Evolutionary conservation across 2,888 invertebrate genomes (phyloP).

Genomic region (Pseudoips prasinana): DNA sequence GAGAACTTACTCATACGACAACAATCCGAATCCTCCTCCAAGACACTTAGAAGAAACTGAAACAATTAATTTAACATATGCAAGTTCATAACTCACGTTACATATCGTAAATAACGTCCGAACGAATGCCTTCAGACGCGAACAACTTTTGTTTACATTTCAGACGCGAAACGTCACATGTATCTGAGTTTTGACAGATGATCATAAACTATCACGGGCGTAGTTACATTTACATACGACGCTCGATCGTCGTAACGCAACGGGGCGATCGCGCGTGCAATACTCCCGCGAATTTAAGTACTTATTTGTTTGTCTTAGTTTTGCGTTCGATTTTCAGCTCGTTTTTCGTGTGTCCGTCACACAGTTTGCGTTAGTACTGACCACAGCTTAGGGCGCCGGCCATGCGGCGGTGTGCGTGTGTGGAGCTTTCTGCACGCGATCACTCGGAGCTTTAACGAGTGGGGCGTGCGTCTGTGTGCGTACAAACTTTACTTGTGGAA

Average conservation of each 20-base stretch:
- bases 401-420: conserved; percentile 75
- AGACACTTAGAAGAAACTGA: conserved; percentile 53
- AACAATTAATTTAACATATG: conserved; percentile 71
- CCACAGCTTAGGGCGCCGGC: conserved; percentile 81
- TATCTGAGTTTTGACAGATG: conserved; percentile 77
- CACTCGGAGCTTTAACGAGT: conserved; percentile 70
- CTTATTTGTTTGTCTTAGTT: conserved; percentile 58
- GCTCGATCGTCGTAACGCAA: conserved; percentile 33
- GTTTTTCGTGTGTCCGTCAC: conserved; percentile 82
- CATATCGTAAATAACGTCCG: conserved; percentile 66
- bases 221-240: conserved; percentile 71
- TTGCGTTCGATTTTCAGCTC: conserved; percentile 76
- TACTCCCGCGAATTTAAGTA: conserved; percentile 30
- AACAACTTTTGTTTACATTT: conserved; percentile 78
- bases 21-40: conserved; percentile 64
- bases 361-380: conserved; percentile 81
- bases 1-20: conserved; percentile 71
- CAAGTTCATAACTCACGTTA: conserved; percentile 72
- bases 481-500: conserved; percentile 68
- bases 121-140: conserved; percentile 53
- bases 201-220: conserved; percentile 73
- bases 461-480: conserved; percentile 72
- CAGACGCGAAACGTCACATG: conserved; percentile 77
- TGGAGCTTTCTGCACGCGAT: conserved; percentile 81
- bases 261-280: conserved; percentile 38